phyloP scores from a whole-genome alignment of 2,888 invertebrate species.

The Agonum fuliginosum region DNA sequence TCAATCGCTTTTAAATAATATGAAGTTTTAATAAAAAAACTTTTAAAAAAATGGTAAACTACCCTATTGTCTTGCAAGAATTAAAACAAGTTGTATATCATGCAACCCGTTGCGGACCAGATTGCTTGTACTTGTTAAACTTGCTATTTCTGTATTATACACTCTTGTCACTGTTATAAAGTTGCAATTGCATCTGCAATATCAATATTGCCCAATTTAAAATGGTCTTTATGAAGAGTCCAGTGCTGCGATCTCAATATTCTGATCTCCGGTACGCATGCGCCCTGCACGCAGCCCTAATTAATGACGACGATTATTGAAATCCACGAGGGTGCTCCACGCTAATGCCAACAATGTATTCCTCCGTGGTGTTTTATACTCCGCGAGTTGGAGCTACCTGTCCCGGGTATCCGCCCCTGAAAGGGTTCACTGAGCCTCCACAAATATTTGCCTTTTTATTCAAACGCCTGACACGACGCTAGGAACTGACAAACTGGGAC shows the following conservation, averaged over 20 bases:
- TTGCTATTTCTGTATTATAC: too few relatives aligned
- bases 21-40: too few relatives aligned
- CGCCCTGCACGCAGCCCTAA: constrained; percentile 33
- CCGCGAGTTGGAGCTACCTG: background rate
- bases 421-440: constrained; percentile 20
- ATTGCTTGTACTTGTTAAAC: too few relatives aligned
- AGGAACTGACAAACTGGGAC: too few relatives aligned
- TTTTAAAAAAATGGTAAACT: too few relatives aligned
- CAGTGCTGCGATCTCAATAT: constrained; percentile 11
- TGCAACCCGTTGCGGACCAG: too few relatives aligned
- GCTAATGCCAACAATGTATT: constrained; percentile 58
- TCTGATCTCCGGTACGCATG: constrained; percentile 16
- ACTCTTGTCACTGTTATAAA: too few relatives aligned
- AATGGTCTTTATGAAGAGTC: background rate
- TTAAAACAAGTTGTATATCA: too few relatives aligned
- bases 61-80: too few relatives aligned
- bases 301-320: constrained; percentile 58
- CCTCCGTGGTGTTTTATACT: constrained; percentile 52
- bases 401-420: background rate
- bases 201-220: too few relatives aligned
- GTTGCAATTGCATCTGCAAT: too few relatives aligned
- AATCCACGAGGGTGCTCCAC: constrained; percentile 53
- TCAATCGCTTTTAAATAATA: too few relatives aligned
- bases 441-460: constrained; percentile 45
- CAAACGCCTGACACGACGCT: background rate